Evolutionary conservation across 2,113 vertebrate genomes (phyloP), one percentile per base, ranked within the genome.

Genomic region (Polypterus bichir): DNA sequence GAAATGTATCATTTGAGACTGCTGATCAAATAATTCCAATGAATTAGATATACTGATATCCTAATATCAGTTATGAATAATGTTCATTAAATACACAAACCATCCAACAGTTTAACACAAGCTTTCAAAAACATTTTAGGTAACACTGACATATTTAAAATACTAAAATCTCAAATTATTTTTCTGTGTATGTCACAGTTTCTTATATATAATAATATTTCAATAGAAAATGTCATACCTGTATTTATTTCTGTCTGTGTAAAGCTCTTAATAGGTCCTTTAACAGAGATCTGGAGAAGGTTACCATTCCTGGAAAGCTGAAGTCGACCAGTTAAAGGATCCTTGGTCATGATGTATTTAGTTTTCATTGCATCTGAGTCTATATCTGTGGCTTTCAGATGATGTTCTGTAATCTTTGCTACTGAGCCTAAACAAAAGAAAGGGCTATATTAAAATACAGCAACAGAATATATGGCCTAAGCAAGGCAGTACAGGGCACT

Each of bases 171-270:
- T 27, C 27, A 27, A 27, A 27, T 27, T 27, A 27, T 27, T 27
- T 27, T 27, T 27, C 27, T 27, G 27, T 27, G 1, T 27, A 27
- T 27, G n/a, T 5, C 59, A 47, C n/a, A 51, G n/a, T 59, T 45
- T 47, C 5, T 61, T 61, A 60, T 46, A 56, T 27, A 5, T 5
- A 7, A 3, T 9, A 51, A 46, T 59, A 54, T 9, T 5, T 3
- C 6, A 44, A 57, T 3, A 3, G 6, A 3, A 3, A 52, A 55
- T 10, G 59, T 77, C 87, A 70, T 66, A 89, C 88, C 94, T 93
- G 86, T 87, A 76, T 86, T 90, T 71, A 99, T 68, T 46, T 97
- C 89, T 1, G 86, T 88, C 76, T 99, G 96, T 1, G 89, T 96
- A 80, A 99, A 98, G 68, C 87, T 93, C 65, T 58, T 82, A 57